These are phyloP conservation scores for Gryllus longicercus DNA, from an alignment of 2,888 invertebrate genomes.

Conservation along the genomic window DNA sequence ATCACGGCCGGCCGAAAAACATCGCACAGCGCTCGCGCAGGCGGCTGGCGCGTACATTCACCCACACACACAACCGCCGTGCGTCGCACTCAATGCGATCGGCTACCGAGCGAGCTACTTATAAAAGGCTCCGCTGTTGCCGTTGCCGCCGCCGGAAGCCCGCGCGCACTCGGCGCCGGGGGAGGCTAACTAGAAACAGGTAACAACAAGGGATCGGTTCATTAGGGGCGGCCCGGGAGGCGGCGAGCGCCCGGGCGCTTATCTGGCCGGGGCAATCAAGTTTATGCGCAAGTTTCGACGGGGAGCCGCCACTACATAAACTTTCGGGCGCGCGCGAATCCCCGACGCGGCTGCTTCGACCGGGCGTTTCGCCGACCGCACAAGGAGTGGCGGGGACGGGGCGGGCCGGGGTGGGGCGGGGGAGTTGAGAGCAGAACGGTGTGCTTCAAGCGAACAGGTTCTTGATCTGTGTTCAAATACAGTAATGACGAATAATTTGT, in stretches of 20 bases:
- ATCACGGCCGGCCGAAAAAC: too few species aligned
- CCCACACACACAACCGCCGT: not conserved
- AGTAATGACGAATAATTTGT: too few species aligned
- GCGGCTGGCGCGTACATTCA: not conserved
- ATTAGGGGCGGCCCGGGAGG: conserved; percentile 6
- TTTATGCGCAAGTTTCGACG: conserved; percentile 10
- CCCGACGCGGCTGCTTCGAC: not conserved
- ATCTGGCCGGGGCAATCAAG: not conserved
- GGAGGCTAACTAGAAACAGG: conserved; percentile 17
- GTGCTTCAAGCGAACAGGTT: too few species aligned
- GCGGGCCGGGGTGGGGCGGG: too few species aligned
- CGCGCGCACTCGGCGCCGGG: not conserved
- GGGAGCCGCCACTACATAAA: not conserved
- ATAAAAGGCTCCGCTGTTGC: not conserved
- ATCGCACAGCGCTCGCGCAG: too few species aligned
- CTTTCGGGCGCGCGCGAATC: not conserved
- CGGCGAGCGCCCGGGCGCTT: not conserved
- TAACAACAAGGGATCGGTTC: conserved; percentile 9
- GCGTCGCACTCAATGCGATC: not conserved
- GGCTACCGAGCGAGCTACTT: not conserved
- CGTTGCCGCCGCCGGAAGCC: not conserved
- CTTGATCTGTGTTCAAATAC: too few species aligned
- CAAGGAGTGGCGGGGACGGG: too few species aligned
- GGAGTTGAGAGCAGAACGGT: too few species aligned
- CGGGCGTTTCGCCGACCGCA: not conserved